These are phyloP conservation scores for Hirtodrosophila duncani DNA, from an alignment of 2,888 invertebrate genomes.

Conservation along the genomic window DNA sequence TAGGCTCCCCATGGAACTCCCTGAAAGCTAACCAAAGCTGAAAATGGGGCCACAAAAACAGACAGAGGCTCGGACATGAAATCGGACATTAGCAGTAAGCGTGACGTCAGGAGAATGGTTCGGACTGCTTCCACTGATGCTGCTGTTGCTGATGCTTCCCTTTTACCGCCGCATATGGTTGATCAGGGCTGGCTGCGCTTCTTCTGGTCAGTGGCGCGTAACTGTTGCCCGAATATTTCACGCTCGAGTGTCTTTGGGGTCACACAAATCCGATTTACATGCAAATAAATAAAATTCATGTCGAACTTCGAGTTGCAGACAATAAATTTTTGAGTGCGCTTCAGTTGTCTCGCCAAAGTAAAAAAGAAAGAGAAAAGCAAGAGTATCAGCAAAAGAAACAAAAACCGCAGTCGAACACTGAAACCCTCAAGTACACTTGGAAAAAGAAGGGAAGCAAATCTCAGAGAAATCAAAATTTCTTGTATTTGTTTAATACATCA, in stretches of 20 bases:
- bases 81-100: too few species aligned
- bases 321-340: constrained; percentile 73
- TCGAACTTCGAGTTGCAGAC: constrained; percentile 65
- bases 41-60: constrained; percentile 11
- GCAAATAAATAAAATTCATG: constrained; percentile 76
- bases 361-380: constrained; percentile 12
- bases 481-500: too few species aligned
- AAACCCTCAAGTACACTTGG: constrained; percentile 21
- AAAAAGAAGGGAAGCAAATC: constrained; percentile 21
- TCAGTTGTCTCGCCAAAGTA: constrained; percentile 30
- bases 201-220: constrained; percentile 31
- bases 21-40: constrained; percentile 13
- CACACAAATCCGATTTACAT: constrained; percentile 75
- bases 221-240: constrained; percentile 59
- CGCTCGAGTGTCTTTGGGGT: constrained; percentile 67
- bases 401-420: constrained; percentile 7
- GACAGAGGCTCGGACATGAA: too few species aligned
- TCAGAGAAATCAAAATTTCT: constrained; percentile 21
- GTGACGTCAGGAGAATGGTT: too few species aligned
- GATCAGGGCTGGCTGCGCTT: too few species aligned
- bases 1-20: too few species aligned
- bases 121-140: too few species aligned
- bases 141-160: too few species aligned
- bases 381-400: constrained; percentile 1
- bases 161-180: too few species aligned